phyloP scores from a whole-genome alignment of 2,888 invertebrate genomes.

The Craniophora ligustri region DNA sequence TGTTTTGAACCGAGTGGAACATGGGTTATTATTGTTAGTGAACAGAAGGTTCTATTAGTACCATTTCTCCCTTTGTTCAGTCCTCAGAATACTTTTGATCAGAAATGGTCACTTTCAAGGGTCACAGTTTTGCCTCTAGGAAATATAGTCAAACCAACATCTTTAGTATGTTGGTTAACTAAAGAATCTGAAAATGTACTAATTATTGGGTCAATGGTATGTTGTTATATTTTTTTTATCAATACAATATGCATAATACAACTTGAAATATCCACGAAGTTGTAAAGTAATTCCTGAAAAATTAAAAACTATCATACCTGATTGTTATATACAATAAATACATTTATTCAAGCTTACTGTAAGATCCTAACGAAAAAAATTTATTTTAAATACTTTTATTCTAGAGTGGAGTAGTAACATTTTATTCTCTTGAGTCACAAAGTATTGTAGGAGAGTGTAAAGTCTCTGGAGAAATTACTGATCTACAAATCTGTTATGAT shows the following conservation, averaged over 20 bases:
- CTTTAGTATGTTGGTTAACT: constrained; percentile 94
- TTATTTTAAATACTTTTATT: constrained; percentile 53
- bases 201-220: constrained; percentile 91
- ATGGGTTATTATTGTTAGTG: constrained; percentile 91
- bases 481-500: constrained; percentile 92
- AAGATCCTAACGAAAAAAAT: too few relatives aligned
- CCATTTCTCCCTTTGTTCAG: constrained; percentile 83
- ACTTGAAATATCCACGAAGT: too few relatives aligned
- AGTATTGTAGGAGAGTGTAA: constrained; percentile 90
- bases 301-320: too few relatives aligned
- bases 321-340: too few relatives aligned
- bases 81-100: constrained; percentile 81
- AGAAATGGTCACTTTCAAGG: constrained; percentile 84
- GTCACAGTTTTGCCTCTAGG: constrained; percentile 81
- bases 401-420: constrained; percentile 89
- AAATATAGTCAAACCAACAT: constrained; percentile 86
- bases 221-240: background rate
- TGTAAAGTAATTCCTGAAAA: too few relatives aligned
- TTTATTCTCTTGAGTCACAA: constrained; percentile 92
- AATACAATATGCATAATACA: too few relatives aligned
- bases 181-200: constrained; percentile 91
- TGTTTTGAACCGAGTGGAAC: constrained; percentile 95
- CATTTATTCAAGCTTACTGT: too few relatives aligned
- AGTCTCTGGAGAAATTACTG: constrained; percentile 89
- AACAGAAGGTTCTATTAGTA: constrained; percentile 83